phyloP scores from a whole-genome alignment of 1,140 invertebrate genomes.

The Penaeus indicus region DNA sequence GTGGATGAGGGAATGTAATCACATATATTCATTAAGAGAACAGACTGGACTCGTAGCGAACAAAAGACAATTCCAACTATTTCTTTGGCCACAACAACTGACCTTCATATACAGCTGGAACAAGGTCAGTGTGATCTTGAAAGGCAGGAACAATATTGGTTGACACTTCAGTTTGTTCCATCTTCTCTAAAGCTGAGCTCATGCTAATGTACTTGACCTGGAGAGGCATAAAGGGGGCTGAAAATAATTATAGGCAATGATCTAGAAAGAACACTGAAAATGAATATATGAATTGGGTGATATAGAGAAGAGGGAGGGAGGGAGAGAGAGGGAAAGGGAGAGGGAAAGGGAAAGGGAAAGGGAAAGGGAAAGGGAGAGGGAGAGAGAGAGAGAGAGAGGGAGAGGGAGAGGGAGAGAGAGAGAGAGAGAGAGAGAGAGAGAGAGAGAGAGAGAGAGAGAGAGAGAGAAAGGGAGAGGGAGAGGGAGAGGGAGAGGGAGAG shows the following conservation, averaged over 20 bases:
- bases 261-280: not conserved
- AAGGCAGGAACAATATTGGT: conserved; percentile 21
- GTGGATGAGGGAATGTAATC: not conserved
- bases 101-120: conserved; percentile 70
- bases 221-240: not conserved
- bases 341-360: too few relatives aligned
- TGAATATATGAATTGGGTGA: not conserved
- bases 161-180: not conserved
- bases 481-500: too few relatives aligned
- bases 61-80: too few relatives aligned
- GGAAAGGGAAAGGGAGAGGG: too few relatives aligned
- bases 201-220: conserved; percentile 31
- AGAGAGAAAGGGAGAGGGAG: too few relatives aligned
- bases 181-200: not conserved
- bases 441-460: too few relatives aligned
- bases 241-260: not conserved
- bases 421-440: too few relatives aligned
- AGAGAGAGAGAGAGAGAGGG: too few relatives aligned
- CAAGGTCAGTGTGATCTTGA: conserved; percentile 67
- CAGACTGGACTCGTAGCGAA: not conserved
- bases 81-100: not conserved
- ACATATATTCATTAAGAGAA: not conserved
- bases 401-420: too few relatives aligned
- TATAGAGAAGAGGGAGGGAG: too few relatives aligned
- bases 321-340: too few relatives aligned